Percentiles rank a stretch among this genome's conserved stretches.
Evolutionary conservation across 2,888 invertebrate species (phyloP).

Genomic region (Trichogramma evanescens): DNA sequence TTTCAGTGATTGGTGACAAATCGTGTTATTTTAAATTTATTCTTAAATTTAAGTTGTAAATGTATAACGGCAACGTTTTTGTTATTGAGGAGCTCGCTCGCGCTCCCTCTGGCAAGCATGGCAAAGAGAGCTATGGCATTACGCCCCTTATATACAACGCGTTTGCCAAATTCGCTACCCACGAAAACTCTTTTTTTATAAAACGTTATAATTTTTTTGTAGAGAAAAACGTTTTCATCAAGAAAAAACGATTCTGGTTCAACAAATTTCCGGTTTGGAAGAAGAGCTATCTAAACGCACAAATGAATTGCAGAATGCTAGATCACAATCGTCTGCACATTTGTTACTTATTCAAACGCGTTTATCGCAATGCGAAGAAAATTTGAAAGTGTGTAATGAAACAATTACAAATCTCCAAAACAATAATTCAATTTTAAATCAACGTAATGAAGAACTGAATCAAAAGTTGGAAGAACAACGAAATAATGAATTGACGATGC

Average conservation of each 20-base stretch:
- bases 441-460: slow-evolving; percentile 65
- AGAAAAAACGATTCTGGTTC: slow-evolving; percentile 67
- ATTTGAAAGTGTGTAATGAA: slow-evolving; percentile 65
- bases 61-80: no score
- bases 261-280: slow-evolving; percentile 71
- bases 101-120: no score
- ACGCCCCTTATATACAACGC: no score
- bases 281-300: slow-evolving; percentile 73
- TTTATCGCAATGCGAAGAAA: slow-evolving; percentile 71
- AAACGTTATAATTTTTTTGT: slow-evolving; percentile 10
- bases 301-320: slow-evolving; percentile 67
- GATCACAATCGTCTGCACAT: slow-evolving; percentile 65
- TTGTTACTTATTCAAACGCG: slow-evolving; percentile 67
- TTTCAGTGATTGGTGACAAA: no score
- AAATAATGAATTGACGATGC: slow-evolving; percentile 41
- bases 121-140: no score
- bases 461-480: slow-evolving; percentile 53
- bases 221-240: slow-evolving; percentile 76
- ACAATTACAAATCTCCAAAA: slow-evolving; percentile 64
- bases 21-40: no score
- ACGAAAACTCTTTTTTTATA: neutral
- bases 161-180: no score
- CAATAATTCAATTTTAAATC: slow-evolving; percentile 63
- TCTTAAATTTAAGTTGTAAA: no score
- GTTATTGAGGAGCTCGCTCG: no score